Conservation (phyloP, 2,888 invertebrate species). For the Actias luna region DNA sequence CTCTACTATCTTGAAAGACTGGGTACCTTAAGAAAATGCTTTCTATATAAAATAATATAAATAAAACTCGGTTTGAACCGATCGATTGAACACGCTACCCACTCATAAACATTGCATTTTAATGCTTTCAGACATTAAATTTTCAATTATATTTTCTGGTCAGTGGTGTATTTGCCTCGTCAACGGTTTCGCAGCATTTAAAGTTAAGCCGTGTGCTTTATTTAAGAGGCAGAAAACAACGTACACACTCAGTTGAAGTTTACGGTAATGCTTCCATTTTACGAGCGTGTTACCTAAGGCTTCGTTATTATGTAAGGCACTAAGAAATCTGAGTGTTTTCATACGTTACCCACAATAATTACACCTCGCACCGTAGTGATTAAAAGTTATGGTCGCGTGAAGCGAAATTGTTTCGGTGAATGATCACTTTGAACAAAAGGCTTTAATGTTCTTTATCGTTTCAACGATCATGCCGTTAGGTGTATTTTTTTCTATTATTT, state of each 20-base stretch:
- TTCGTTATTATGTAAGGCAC: constrained; percentile 11
- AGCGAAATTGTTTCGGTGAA: constrained; percentile 6
- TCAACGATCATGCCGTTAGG: not conserved
- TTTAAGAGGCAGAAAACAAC: constrained; percentile 9
- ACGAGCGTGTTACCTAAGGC: constrained; percentile 13
- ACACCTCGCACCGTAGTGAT: not conserved
- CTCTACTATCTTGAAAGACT: too few species aligned
- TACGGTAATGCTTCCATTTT: constrained; percentile 13
- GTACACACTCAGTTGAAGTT: not conserved
- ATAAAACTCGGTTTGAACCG: too few species aligned
- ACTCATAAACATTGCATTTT: too few species aligned
- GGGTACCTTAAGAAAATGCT: too few species aligned
- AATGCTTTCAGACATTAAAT: too few species aligned
- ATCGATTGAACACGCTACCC: too few species aligned
- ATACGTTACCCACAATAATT: constrained; percentile 11
- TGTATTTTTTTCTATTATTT: not conserved
- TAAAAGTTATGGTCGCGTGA: constrained; percentile 11
- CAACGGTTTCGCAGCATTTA: not conserved
- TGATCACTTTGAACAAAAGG: constrained; percentile 9
- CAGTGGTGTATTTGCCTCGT: too few species aligned
- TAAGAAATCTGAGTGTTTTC: constrained; percentile 14
- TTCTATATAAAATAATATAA: too few species aligned
- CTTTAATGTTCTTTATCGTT: constrained; percentile 3
- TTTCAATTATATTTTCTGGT: too few species aligned
- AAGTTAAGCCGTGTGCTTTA: not conserved